Percentiles rank a stretch among this genome's conserved stretches.
phyloP scores from a whole-genome alignment of 1,140 invertebrate genomes.

The Drosophila seguyi region DNA sequence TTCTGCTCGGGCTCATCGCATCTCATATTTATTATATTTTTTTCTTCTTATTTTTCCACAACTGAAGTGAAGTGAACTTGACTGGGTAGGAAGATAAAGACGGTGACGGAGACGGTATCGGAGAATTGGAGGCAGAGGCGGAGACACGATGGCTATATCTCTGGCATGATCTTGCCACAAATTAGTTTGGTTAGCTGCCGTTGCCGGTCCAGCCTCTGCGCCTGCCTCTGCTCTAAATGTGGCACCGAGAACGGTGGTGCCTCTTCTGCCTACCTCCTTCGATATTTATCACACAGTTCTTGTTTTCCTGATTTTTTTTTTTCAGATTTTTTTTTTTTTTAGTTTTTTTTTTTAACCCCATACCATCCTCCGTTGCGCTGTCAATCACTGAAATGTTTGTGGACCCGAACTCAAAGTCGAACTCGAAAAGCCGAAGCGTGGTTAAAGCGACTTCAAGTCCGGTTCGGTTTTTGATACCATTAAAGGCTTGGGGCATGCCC shows the following conservation, averaged over 20 bases:
- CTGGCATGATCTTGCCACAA: conserved; percentile 82
- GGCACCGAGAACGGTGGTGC: conserved; percentile 48
- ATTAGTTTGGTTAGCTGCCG: conserved; percentile 82
- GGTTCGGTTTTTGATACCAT: conserved; percentile 22
- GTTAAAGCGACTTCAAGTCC: conserved; percentile 58
- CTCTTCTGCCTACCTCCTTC: neutral
- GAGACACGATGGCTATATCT: conserved; percentile 70
- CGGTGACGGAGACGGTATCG: conserved; percentile 4
- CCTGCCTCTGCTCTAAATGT: conserved; percentile 50
- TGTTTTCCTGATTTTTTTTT: conserved; percentile 16
- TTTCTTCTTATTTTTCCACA: neutral
- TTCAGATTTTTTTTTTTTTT: neutral
- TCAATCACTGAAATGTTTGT: conserved; percentile 62
- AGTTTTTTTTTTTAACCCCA: neutral
- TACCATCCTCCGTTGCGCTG: conserved; percentile 38
- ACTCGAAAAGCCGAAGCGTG: conserved; percentile 58
- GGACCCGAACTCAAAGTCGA: conserved; percentile 56
- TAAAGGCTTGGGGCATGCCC: neutral
- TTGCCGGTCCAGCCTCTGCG: conserved; percentile 30
- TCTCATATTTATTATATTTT: conserved; percentile 33
- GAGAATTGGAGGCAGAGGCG: conserved; percentile 5
- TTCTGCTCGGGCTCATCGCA: conserved; percentile 75
- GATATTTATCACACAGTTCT: conserved; percentile 28
- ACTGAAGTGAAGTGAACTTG: conserved; percentile 40
- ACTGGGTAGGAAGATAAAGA: conserved; percentile 17